Base-by-base conservation (phyloP, 2,888 invertebrate species). In the Tupiocoris notatus region DNA sequence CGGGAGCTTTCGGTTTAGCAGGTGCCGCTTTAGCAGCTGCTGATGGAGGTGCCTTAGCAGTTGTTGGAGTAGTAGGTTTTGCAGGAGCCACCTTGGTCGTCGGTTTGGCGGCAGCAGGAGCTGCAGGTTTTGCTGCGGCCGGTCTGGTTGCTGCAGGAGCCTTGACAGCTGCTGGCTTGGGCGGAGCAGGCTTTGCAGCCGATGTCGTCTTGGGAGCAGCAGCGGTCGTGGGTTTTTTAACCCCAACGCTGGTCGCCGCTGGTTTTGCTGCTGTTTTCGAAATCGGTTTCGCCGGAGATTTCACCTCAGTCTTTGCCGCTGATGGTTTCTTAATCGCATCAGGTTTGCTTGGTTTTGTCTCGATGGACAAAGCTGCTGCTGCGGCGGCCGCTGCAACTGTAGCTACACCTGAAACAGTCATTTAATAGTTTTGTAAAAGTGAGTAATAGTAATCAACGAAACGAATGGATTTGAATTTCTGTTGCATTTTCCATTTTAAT, bases 191-290 rank as follows among this genome's bases (percentile, higher is more conserved):
- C 59, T 59, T 59, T 3, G 59, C 59, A 9, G 59, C 20, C 59
- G 83, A 79, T 18, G 79, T 68, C 76, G 82, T 82, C 62, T 81
- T 82, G 23, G 81, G 81, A 0, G 81, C 79, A 77, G 81, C 81
- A 71, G 83, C 83, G 61, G 82, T 82, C n/a, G 82, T 81, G 16
- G 81, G 80, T 9, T 82, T 81, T 12, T 79, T 82, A 6, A 81
- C 56, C 39, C 54, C 18, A n/a, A 61, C 83, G 16, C 83, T 81
- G 23, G 77, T 62, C 82, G 81, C 65, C 80, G 83, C 67, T 68
- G 75, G 75, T 62, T 59, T 54, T 66, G 54, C 56, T 17, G 65
- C 70, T 17, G 65, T 59, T 16, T 64, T 70, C 9, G 62, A 58
- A 17, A 79, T 77, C 54, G 80, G 71, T 22, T 79, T 79, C 18